A percentile compares a stretch with the other conserved stretches of the same genome.
phyloP scores from a whole-genome alignment of 2,113 vertebrate genomes.

The Atractosteus spatula region DNA sequence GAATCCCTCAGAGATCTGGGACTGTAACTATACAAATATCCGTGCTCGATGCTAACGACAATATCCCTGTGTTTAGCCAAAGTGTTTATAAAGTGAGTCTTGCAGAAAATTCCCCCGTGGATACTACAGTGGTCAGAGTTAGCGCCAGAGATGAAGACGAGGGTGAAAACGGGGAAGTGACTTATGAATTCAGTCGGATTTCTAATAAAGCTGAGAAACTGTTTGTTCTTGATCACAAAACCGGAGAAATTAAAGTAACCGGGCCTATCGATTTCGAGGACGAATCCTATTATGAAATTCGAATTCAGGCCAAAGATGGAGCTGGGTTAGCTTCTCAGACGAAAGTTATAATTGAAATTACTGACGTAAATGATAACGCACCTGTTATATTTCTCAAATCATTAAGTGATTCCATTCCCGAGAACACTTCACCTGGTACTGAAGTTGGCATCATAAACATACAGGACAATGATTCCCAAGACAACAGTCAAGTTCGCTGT shows the following conservation, averaged over 20 bases:
- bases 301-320: slow-evolving; percentile 51
- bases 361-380: slow-evolving; percentile 65
- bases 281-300: slow-evolving; percentile 42
- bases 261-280: slow-evolving; percentile 44
- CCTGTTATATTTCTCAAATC: slow-evolving; percentile 57
- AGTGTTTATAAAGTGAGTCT: slow-evolving; percentile 41
- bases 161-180: slow-evolving; percentile 45
- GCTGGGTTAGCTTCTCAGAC: slow-evolving; percentile 44
- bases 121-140: slow-evolving; percentile 38
- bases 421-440: slow-evolving; percentile 47
- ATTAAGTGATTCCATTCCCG: slow-evolving; percentile 42
- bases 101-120: slow-evolving; percentile 41
- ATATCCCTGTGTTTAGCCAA: slow-evolving; percentile 48
- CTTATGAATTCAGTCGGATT: slow-evolving; percentile 46
- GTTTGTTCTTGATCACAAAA: slow-evolving; percentile 43
- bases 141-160: slow-evolving; percentile 53
- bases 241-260: slow-evolving; percentile 37
- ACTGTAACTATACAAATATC: slow-evolving; percentile 38
- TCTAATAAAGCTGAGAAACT: slow-evolving; percentile 29
- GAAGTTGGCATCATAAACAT: slow-evolving; percentile 60
- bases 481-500: slow-evolving; percentile 50
- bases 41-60: slow-evolving; percentile 53
- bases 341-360: slow-evolving; percentile 51
- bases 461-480: slow-evolving; percentile 52
- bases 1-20: slow-evolving; percentile 42